Evolutionary conservation across 1,140 invertebrate genomes (phyloP).

Genomic region (Pemphigus obesinymphae): DNA sequence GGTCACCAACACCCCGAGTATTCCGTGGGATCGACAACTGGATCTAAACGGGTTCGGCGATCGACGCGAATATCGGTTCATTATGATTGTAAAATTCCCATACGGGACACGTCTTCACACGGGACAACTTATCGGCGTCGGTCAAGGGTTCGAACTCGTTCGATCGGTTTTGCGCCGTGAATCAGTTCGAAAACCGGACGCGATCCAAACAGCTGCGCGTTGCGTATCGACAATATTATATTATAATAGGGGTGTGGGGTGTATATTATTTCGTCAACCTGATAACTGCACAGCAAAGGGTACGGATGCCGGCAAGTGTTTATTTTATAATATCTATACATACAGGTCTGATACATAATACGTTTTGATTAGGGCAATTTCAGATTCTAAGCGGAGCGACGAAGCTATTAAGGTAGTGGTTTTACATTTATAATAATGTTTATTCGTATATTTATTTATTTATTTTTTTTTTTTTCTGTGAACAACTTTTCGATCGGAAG

Average conservation of each 20-base stretch:
- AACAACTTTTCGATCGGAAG: no score
- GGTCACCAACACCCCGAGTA: neutral
- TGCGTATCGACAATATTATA: neutral
- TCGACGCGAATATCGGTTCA: neutral
- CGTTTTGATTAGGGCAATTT: no score
- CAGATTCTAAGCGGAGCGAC: no score
- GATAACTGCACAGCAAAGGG: neutral
- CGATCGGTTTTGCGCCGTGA: conserved; percentile 14
- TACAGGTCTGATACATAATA: no score
- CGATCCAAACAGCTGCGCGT: neutral
- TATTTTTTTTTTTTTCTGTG: no score
- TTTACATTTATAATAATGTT: no score
- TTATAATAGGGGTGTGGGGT: neutral
- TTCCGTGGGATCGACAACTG: conserved; percentile 40
- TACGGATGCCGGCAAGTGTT: neutral
- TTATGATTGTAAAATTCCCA: neutral
- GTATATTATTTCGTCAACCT: neutral
- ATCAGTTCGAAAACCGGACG: conserved; percentile 15
- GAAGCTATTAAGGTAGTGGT: no score
- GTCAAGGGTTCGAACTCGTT: conserved; percentile 34
- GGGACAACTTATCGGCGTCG: neutral
- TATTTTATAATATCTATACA: no score
- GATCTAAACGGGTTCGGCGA: conserved; percentile 37
- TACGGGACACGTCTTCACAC: conserved; percentile 12
- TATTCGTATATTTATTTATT: no score